Percentiles rank a stretch among this genome's conserved stretches.
phyloP scores from a whole-genome alignment of 2,113 vertebrate genomes.

The Epinephelus cyanopodus region DNA sequence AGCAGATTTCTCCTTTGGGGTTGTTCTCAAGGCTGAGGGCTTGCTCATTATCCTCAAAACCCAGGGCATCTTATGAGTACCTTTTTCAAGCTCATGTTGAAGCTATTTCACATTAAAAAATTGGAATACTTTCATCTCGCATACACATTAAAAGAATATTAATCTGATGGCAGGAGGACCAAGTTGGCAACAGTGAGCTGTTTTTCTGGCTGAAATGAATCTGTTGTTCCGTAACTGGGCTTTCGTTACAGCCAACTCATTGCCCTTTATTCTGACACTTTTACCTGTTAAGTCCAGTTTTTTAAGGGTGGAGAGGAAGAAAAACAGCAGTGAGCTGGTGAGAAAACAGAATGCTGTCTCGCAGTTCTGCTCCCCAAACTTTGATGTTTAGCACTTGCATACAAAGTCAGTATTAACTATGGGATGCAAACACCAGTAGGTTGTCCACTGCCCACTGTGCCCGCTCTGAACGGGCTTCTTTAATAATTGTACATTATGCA shows the following conservation, averaged over 20 bases:
- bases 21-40: not conserved
- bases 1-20: slow-evolving; percentile 7
- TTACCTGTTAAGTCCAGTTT: not conserved
- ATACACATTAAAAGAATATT: not conserved
- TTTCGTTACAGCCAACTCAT: not conserved
- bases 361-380: too few relatives aligned
- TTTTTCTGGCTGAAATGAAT: not conserved
- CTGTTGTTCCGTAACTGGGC: too few relatives aligned
- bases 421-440: too few relatives aligned
- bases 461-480: too few relatives aligned
- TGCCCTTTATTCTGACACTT: not conserved
- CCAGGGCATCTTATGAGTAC: not conserved
- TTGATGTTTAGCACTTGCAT: too few relatives aligned
- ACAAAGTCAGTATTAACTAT: too few relatives aligned
- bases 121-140: not conserved
- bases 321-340: too few relatives aligned
- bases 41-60: slow-evolving; percentile 32
- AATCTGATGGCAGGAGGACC: not conserved
- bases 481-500: too few relatives aligned
- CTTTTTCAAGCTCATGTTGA: not conserved
- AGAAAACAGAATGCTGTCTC: too few relatives aligned
- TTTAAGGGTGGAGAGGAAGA: not conserved
- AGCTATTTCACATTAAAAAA: slow-evolving; percentile 2
- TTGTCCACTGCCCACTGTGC: too few relatives aligned
- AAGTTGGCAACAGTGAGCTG: not conserved